Conservation (phyloP, 2,113 vertebrate genomes). For the Capreolus pygargus region DNA sequence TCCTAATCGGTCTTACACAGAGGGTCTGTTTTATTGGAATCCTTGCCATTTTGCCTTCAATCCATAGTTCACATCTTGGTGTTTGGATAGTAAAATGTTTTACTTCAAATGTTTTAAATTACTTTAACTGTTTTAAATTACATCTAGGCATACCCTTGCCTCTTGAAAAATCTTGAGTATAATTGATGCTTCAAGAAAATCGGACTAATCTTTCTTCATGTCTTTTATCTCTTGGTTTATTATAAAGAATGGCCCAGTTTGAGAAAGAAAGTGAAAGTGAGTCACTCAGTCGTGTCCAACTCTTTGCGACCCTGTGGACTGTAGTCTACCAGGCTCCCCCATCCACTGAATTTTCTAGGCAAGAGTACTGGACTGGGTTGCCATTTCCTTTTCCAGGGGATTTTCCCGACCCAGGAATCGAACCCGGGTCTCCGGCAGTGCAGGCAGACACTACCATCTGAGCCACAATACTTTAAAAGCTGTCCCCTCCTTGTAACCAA, state of each 20-base stretch:
- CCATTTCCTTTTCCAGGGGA: not conserved
- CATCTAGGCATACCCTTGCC: not conserved
- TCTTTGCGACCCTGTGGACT: not conserved
- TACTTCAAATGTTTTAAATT: not conserved
- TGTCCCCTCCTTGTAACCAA: not conserved
- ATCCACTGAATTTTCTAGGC: not conserved
- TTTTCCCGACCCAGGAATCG: fast-evolving
- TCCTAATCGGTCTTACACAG: not conserved
- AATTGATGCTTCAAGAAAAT: not conserved
- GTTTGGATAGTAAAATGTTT: not conserved
- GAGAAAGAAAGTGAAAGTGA: not conserved
- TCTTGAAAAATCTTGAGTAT: not conserved
- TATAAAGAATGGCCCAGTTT: not conserved
- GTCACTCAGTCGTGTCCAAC: not conserved
- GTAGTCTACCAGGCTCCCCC: not conserved
- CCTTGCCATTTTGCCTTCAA: slow-evolving; percentile 8
- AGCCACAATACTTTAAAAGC: not conserved
- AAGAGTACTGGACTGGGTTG: not conserved
- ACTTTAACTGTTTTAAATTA: not conserved
- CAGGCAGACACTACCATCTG: not conserved
- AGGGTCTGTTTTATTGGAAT: not conserved
- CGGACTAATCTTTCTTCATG: not conserved
- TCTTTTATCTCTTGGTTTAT: not conserved
- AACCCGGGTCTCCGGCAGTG: fast-evolving
- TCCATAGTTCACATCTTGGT: not conserved